Base-by-base conservation (phyloP, 2,113 vertebrate genomes). In the Piliocolobus tephrosceles region DNA sequence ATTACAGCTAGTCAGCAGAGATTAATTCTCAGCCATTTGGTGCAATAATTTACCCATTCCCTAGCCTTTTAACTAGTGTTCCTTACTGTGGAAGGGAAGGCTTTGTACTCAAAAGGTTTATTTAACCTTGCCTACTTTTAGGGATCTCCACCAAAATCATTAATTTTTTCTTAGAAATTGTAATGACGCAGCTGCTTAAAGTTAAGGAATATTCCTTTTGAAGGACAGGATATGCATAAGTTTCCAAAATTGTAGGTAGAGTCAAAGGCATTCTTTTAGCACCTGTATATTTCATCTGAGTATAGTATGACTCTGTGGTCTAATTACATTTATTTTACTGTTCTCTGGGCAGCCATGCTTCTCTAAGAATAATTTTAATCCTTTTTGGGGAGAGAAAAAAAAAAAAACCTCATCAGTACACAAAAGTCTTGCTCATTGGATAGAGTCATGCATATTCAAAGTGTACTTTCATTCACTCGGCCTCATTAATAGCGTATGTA, bases 11-110 rank as follows among this genome's bases (percentile, higher is more conserved):
- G 98, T 99, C 98, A 99, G 98, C 98, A 98, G 98, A 99, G 98
- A 99, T 99, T 99, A 99, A 99, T 99, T 99, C 99, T 99, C 97
- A 99, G 98, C 98, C 99, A 99, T 99, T 99, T 99, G 99, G 98
- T 98, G 98, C 98, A 99, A 99, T 99, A 98, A 99, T 99, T 99
- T 98, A 98, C 98, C 98, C 98, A 98, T 99, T 99, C 98, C 98
- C 98, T 91, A 81, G 98, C 98, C 98, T 98, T 99, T 98, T 99
- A 99, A 99, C 98, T 98, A 98, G 98, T 97, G 98, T 94, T 97
- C 81, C 98, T 98, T 58, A 94, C 98, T 94, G 79, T 75, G 93
- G 98, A 98, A 98, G 82, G 86, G 84, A 96, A 97, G 97, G 85
- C 98, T 99, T 98, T 99, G 97, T 98, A 98, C 91, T 98, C 70